Percentiles rank a stretch among this genome's conserved stretches.
These are phyloP conservation scores for Harpagifer antarcticus DNA, from an alignment of 2,797 vertebrate species.

Conservation along the genomic window DNA sequence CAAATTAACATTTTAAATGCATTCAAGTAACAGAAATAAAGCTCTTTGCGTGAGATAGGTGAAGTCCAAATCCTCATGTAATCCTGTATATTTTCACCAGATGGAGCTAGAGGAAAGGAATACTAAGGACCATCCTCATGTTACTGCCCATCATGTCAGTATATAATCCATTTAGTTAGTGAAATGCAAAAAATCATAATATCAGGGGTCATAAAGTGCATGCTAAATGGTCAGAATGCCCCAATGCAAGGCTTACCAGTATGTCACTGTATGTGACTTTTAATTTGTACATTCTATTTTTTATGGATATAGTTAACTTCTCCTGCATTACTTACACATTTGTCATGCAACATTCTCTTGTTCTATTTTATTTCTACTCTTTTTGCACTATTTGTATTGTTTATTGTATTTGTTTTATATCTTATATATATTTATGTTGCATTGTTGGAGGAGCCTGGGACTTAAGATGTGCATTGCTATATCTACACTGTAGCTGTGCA, in stretches of 20 bases:
- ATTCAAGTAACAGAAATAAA: not conserved
- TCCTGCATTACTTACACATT: too few relatives aligned
- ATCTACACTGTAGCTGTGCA: too few relatives aligned
- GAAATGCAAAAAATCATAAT: constrained; percentile 8
- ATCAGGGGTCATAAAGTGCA: not conserved
- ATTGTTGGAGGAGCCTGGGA: too few relatives aligned
- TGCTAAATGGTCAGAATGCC: not conserved
- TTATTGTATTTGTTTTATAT: too few relatives aligned
- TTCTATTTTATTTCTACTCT: too few relatives aligned
- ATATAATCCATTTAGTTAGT: constrained; percentile 11
- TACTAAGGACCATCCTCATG: not conserved
- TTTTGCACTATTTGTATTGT: too few relatives aligned
- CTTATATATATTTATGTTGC: too few relatives aligned
- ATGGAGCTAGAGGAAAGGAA: constrained; percentile 45
- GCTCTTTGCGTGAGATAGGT: too few relatives aligned
- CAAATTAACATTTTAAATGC: not conserved
- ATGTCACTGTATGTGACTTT: not conserved
- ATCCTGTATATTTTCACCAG: constrained; percentile 42
- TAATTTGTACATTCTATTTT: too few relatives aligned
- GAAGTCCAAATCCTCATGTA: constrained; percentile 8
- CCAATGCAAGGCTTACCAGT: not conserved
- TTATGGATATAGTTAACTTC: too few relatives aligned
- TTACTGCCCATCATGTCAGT: not conserved
- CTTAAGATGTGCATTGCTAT: too few relatives aligned
- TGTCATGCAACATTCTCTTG: too few relatives aligned